Evolutionary conservation across 2,797 vertebrate species (phyloP).

Genomic region (Chaenodraco wilsoni): DNA sequence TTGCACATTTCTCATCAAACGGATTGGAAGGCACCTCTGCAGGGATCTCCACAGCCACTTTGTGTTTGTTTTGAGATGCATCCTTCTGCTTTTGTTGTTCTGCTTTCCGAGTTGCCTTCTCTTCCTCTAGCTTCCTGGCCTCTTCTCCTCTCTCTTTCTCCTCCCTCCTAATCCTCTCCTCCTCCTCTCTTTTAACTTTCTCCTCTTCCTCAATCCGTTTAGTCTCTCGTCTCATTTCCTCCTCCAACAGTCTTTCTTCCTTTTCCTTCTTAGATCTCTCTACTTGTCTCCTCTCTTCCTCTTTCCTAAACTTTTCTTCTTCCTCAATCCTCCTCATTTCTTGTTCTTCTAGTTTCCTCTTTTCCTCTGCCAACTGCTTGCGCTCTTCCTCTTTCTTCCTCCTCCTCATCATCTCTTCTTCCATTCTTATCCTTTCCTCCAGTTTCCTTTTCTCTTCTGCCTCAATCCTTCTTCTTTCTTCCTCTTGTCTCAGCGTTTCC

Average conservation of each 20-base stretch:
- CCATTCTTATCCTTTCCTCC: neutral
- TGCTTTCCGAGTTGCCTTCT: slow-evolving; percentile 3
- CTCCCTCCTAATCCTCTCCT: slow-evolving; percentile 10
- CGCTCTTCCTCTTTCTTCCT: neutral
- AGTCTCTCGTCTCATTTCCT: neutral
- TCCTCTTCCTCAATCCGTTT: slow-evolving; percentile 5
- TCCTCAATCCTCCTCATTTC: slow-evolving; percentile 12
- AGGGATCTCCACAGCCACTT: neutral
- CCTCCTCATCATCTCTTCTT: neutral
- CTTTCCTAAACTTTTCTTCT: neutral
- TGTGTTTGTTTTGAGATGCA: neutral
- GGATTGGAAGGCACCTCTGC: slow-evolving; percentile 50
- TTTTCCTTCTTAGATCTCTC: slow-evolving; percentile 14
- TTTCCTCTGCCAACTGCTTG: slow-evolving; percentile 6
- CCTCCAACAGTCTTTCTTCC: slow-evolving; percentile 12
- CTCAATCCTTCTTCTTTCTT: slow-evolving; percentile 11
- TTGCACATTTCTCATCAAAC: slow-evolving; percentile 61
- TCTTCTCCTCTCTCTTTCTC: neutral
- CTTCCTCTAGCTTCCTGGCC: slow-evolving; percentile 12
- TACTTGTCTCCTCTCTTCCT: neutral
- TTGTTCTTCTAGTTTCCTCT: neutral
- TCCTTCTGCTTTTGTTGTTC: slow-evolving; percentile 10
- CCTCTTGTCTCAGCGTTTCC: slow-evolving; percentile 7
- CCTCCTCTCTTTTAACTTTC: neutral
- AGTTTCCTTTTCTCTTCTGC: slow-evolving; percentile 25